Evolutionary conservation across 2,888 invertebrate species (phyloP).

Genomic region (Nemoura dubitans): DNA sequence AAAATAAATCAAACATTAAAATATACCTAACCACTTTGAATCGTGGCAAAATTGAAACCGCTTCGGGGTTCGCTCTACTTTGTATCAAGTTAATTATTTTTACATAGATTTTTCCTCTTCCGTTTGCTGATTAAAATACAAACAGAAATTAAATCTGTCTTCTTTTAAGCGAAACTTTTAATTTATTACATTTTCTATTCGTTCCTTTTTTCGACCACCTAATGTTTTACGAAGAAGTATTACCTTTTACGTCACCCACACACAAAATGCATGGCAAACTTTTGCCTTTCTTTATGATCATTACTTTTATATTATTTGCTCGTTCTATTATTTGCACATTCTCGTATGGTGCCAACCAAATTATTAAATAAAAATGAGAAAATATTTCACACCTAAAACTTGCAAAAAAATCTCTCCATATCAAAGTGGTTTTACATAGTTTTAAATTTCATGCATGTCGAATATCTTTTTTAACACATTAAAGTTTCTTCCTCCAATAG

Average conservation of each 20-base stretch:
- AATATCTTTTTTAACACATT: not conserved
- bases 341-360: not conserved
- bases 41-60: not conserved
- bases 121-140: not conserved
- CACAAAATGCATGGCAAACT: not conserved
- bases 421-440: not conserved
- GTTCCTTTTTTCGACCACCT: not conserved
- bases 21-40: not conserved
- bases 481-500: not conserved
- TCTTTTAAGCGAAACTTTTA: not conserved
- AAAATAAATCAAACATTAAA: not conserved
- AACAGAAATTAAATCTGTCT: not conserved
- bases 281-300: not conserved
- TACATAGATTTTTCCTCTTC: not conserved
- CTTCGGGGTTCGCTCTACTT: not conserved
- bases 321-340: too few relatives aligned
- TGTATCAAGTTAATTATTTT: not conserved
- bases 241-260: not conserved
- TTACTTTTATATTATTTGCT: not conserved
- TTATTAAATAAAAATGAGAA: not conserved
- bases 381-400: not conserved
- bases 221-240: not conserved
- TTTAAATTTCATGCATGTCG: not conserved
- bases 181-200: not conserved
- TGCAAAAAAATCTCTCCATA: not conserved